A percentile compares a stretch with the other conserved stretches of the same genome.
Conservation (phyloP, 37 sponge, comb jelly and placozoan species). For the Oopsacas minuta region DNA sequence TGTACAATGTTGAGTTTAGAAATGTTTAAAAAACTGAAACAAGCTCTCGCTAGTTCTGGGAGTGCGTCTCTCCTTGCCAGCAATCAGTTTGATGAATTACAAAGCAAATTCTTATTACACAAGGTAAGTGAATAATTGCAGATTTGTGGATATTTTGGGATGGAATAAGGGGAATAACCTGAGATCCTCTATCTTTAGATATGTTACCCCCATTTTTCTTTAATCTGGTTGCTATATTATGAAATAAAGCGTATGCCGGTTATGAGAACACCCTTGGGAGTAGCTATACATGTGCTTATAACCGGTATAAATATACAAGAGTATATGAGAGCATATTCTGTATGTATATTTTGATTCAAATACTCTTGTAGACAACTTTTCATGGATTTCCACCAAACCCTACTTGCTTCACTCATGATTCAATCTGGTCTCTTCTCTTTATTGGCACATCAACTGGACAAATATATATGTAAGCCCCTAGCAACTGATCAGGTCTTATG, state of each 20-base stretch:
- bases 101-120: not conserved
- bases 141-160: too few species aligned
- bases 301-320: too few species aligned
- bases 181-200: too few species aligned
- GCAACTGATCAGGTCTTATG: not conserved
- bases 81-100: not conserved
- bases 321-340: too few species aligned
- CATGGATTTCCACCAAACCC: conserved; percentile 9
- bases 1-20: too few species aligned
- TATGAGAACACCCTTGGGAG: too few species aligned
- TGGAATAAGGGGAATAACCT: too few species aligned
- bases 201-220: too few species aligned
- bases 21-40: conserved; percentile 1
- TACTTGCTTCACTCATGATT: not conserved
- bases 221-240: too few species aligned
- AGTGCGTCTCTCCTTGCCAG: not conserved
- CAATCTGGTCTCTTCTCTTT: not conserved
- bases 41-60: not conserved
- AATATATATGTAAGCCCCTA: not conserved
- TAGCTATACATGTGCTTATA: too few species aligned
- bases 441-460: not conserved
- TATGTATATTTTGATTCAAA: too few species aligned
- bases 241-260: too few species aligned
- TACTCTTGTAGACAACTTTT: not conserved
- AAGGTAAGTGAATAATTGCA: not conserved